Evolutionary conservation across 2,113 vertebrate genomes (phyloP).

Genomic region (Platycercus adscitus): DNA sequence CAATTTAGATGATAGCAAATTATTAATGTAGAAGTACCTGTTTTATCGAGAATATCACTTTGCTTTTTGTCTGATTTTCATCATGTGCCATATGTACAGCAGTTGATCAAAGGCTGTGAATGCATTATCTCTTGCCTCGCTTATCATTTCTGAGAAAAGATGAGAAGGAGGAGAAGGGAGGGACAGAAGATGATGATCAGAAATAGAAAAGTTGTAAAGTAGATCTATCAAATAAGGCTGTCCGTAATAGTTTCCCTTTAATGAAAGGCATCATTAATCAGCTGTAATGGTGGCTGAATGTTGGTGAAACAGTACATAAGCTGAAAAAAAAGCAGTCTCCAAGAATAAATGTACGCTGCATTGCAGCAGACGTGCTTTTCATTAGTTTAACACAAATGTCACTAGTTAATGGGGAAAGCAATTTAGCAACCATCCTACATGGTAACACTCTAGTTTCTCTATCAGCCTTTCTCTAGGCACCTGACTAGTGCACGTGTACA

Average conservation of each 20-base stretch:
- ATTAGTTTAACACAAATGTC: conserved; percentile 66
- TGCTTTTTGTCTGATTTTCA: conserved; percentile 60
- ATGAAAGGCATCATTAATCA: conserved; percentile 61
- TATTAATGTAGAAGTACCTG: conserved; percentile 50
- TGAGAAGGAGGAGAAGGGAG: conserved; percentile 45
- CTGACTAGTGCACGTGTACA: neutral
- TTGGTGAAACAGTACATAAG: conserved; percentile 47
- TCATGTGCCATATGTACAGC: conserved; percentile 26
- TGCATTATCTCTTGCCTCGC: conserved; percentile 37
- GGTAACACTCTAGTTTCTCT: neutral
- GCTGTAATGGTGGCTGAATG: conserved; percentile 48
- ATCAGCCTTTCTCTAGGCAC: neutral
- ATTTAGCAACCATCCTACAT: conserved; percentile 38
- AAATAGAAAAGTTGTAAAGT: conserved; percentile 53
- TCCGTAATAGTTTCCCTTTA: conserved; percentile 32
- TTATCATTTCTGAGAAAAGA: conserved; percentile 58
- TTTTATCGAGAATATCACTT: conserved; percentile 48
- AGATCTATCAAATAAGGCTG: conserved; percentile 59
- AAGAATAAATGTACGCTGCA: conserved; percentile 56
- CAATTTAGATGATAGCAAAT: conserved; percentile 58
- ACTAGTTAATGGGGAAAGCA: conserved; percentile 28
- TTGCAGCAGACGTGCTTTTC: conserved; percentile 60
- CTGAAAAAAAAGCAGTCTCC: conserved; percentile 34
- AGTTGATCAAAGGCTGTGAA: conserved; percentile 58
- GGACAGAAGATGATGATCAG: conserved; percentile 33